Evolutionary conservation across 2,888 invertebrate species (phyloP), one percentile per base, ranked within the genome.

Genomic region (Lordiphosa andalusiaca): DNA sequence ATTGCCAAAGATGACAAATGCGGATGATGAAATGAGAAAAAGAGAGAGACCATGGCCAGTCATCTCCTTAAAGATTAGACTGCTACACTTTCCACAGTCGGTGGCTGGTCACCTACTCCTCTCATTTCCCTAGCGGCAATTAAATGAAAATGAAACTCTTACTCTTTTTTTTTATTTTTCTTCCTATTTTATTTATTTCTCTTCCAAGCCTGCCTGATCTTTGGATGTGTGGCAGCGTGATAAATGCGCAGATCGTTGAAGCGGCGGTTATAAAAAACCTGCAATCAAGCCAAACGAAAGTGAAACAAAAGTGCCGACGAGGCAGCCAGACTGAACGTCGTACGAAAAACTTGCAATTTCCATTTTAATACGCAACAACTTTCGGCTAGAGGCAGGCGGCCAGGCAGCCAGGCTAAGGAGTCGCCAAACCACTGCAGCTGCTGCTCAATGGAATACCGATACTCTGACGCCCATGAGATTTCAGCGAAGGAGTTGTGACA

Each of bases 231-330:
- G 73, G 73, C 80, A 84, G 67, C 73, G 73, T 85, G 80, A 83
- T 86, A 84, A 85, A 77, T 76, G 83, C 72, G 68, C 69, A 60
- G 69, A 69, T 55, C 25, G 36, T 47, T 35, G 41, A 51, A 37
- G 23, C 38, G 42, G 42, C 41, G 30, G 47, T 40, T 13, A 35
- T 36, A 82, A 80, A 80, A 77, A 81, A 69, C 77, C 82, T 69
- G 71, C 78, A 81, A 84, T 77, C 84, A 75, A 62, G 59, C 47
- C 65, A 82, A 86, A 83, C 71, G 86, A 86, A 86, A 86, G 86
- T 85, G 86, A 82, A 78, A 76, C 73, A 73, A 76, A 73, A 76
- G 68, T 57, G 73, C 69, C 83, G 67, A 70, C 62, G 51, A 61
- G 53, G 21, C 23, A 64, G 47, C 38, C 30, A 62, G 56, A 44